Conservation (phyloP, 2,113 vertebrate species). For the human (Homo sapiens) region DNA sequence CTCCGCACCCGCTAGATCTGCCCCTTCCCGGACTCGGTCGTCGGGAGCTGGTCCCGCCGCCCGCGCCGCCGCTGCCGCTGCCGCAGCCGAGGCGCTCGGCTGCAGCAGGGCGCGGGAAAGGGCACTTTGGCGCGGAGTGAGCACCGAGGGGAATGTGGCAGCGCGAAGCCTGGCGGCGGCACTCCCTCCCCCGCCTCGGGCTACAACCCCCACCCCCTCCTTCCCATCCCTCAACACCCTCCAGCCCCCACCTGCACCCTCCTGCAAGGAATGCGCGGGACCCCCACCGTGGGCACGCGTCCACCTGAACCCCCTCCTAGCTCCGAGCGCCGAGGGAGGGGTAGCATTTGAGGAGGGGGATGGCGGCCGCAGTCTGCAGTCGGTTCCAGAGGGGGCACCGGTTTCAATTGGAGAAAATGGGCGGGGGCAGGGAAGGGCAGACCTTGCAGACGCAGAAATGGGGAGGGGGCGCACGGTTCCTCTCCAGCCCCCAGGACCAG, state of each 20-base stretch:
- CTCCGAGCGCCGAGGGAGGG: not conserved
- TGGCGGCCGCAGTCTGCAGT: conserved; percentile 58
- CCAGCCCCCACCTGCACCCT: not conserved
- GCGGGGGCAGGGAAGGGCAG: conserved; percentile 67
- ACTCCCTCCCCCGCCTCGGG: conserved; percentile 26
- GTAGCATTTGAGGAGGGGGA: conserved; percentile 17
- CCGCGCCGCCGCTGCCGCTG: conserved; percentile 63
- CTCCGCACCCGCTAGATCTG: not conserved
- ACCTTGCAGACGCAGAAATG: conserved; percentile 38
- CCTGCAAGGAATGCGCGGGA: not conserved
- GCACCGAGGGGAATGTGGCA: conserved; percentile 51
- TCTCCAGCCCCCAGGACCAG: conserved; percentile 49
- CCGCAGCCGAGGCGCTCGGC: conserved; percentile 72
- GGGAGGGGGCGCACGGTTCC: conserved; percentile 46
- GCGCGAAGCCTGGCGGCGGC: conserved; percentile 43
- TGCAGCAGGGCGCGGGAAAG: conserved; percentile 80
- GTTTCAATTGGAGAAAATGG: conserved; percentile 57
- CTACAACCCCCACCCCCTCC: conserved; percentile 17
- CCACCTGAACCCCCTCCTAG: conserved; percentile 6
- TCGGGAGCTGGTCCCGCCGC: conserved; percentile 49
- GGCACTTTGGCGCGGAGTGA: conserved; percentile 79
- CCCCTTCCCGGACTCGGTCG: not conserved
- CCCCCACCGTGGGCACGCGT: not conserved
- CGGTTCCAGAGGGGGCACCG: conserved; percentile 47
- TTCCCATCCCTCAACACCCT: not conserved